Evolutionary conservation across 2,888 invertebrate species (phyloP).

Genomic region (Eupeodes luniger): DNA sequence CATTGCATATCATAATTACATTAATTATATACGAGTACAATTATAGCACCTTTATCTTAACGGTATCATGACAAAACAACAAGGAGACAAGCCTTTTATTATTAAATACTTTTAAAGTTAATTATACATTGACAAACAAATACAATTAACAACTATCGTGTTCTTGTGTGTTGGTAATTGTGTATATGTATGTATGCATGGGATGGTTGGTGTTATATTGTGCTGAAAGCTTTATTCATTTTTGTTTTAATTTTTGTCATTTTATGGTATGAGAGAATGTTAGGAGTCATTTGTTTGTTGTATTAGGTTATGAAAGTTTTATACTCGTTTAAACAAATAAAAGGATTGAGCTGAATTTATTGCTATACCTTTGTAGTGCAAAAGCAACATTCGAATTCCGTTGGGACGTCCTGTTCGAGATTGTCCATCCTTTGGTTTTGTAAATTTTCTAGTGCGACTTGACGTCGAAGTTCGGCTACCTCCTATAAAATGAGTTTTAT

Average conservation of each 20-base stretch:
- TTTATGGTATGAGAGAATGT: background rate
- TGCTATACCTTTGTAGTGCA: conserved; percentile 93
- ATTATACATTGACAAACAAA: conserved; percentile 22
- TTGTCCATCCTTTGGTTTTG: conserved; percentile 85
- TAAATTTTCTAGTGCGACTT: conserved; percentile 84
- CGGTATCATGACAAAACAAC: conserved; percentile 40
- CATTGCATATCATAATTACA: conserved; percentile 58
- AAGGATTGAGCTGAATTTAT: conserved; percentile 11
- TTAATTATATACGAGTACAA: conserved; percentile 41
- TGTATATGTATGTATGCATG: background rate
- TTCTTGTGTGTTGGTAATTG: conserved; percentile 3
- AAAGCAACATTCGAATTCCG: conserved; percentile 98
- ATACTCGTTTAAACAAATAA: background rate
- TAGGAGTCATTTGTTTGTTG: background rate
- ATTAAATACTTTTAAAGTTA: conserved; percentile 10
- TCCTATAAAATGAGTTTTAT: conserved; percentile 82
- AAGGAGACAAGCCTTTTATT: conserved; percentile 33
- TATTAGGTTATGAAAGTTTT: background rate
- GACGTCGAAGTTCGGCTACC: conserved; percentile 84
- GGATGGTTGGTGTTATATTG: conserved; percentile 35
- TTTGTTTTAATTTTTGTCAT: conserved; percentile 9
- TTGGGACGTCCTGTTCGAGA: conserved; percentile 94
- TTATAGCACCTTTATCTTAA: conserved; percentile 49
- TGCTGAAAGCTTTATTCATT: conserved; percentile 47
- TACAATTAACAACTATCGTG: background rate